Base-by-base conservation (phyloP, 2,797 vertebrate species). In the Macroramphosus scolopax region DNA sequence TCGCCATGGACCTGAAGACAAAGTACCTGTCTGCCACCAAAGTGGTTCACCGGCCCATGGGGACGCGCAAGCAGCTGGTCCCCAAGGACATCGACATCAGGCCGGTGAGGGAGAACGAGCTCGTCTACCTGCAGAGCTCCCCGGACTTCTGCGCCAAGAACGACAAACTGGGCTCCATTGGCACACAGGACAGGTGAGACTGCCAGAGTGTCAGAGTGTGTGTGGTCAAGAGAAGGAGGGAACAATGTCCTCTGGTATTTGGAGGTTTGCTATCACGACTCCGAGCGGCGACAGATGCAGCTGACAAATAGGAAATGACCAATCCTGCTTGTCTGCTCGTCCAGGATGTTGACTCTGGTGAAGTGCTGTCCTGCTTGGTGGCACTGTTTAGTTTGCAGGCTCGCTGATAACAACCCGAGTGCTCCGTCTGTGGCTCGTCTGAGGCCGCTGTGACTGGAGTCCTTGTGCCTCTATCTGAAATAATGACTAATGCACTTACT, bases 81-180 rank as follows among this genome's bases (percentile, higher is more conserved):
- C 97, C 97, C 59, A 98, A 98, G 78, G 97, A 99, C 85, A 93
- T 99, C 25, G 97, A 99, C 68, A 93, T 99, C 81, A 79, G 97
- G 61, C 97, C 97, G 0, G 93, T 99, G 62, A 91, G 92, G 63
- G 96, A 98, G 77, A 95, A 94, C 0, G 97, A 99, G 81, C 88
- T 99, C 40, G 91, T 99, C 28, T 99, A 99, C 62, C 90, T 98
- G 68, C 95, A 98, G 87, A 97, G 95, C 80, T 99, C 97, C 0
- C 92, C 97, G 0, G 96, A 99, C 81, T 99, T 94, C 90, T 99
- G 97, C 73, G 77, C 86, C 85, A 94, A 89, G 89, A 98, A 95
- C 0, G 97, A 98, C 10, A 98, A 97, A 47, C 89, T 92, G 79
- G 97, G 97, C 42, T 98, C 97, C 0, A 85, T 94, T 0, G 97